A percentile compares a stretch with the other conserved stretches of the same genome.
phyloP scores from a whole-genome alignment of 2,113 vertebrate genomes.

The Ailuropoda melanoleuca region DNA sequence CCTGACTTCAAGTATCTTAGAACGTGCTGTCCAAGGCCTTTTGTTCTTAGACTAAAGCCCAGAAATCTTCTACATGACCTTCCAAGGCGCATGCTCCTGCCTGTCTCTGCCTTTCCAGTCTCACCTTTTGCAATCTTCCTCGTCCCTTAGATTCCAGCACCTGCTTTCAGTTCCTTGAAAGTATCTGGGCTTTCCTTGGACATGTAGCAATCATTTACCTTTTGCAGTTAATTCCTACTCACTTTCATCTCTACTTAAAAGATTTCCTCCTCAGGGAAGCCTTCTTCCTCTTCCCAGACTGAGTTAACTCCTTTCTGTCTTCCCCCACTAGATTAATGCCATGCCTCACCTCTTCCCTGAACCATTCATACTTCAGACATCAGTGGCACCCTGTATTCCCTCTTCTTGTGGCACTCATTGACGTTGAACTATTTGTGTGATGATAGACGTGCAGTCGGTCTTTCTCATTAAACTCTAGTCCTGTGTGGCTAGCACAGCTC shows the following conservation, averaged over 20 bases:
- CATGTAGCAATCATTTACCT: not conserved
- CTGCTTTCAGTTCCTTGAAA: not conserved
- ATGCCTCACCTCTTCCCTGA: not conserved
- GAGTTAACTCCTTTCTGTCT: not conserved
- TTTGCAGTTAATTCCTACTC: not conserved
- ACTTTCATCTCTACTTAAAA: not conserved
- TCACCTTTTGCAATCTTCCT: not conserved
- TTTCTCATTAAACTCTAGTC: slow-evolving; percentile 13
- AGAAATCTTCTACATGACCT: not conserved
- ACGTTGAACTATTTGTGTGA: not conserved
- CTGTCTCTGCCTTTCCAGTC: not conserved
- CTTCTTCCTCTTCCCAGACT: not conserved
- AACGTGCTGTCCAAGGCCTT: not conserved
- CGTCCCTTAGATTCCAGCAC: not conserved
- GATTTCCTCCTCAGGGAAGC: not conserved
- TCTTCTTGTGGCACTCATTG: not conserved
- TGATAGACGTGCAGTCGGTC: not conserved
- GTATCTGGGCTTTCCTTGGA: not conserved
- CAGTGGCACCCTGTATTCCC: not conserved
- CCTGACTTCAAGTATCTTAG: not conserved
- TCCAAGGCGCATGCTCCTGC: not conserved
- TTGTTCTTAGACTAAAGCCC: not conserved
- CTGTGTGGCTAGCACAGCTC: not conserved
- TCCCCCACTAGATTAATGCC: not conserved
- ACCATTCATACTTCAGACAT: not conserved